These are phyloP conservation scores for Phasia obesa DNA, from an alignment of 2,888 invertebrate genomes.

Conservation along the genomic window DNA sequence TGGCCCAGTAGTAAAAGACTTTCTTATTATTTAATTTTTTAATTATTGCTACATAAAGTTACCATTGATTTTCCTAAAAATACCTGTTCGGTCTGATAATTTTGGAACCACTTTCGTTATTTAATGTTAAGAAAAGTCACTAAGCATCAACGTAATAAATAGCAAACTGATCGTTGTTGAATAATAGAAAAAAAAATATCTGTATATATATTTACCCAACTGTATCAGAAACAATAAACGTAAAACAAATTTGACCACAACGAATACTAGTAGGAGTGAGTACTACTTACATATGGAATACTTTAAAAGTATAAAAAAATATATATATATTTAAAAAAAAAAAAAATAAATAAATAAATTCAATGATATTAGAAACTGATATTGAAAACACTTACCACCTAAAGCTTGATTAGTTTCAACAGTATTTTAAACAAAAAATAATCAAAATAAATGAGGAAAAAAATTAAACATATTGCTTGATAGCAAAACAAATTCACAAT, in stretches of 20 bases:
- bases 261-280: conserved; percentile 3
- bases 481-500: conserved; percentile 4
- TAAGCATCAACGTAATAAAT: conserved; percentile 3
- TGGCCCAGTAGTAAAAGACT: too few relatives aligned
- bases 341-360: background rate
- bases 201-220: conserved; percentile 41
- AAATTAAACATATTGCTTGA: conserved; percentile 51
- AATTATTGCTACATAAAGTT: too few relatives aligned
- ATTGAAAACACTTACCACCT: conserved; percentile 54
- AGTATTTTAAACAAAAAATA: conserved; percentile 26
- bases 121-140: background rate
- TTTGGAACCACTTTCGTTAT: background rate
- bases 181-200: conserved; percentile 8
- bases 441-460: conserved; percentile 5
- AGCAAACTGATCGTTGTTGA: conserved; percentile 35
- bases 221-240: background rate
- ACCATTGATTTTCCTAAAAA: too few relatives aligned
- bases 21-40: too few relatives aligned
- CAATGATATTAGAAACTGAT: conserved; percentile 3
- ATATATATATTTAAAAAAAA: background rate
- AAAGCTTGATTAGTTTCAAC: conserved; percentile 3
- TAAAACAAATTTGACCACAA: conserved; percentile 14
- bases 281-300: conserved; percentile 30
- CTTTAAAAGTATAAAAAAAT: conserved; percentile 28
- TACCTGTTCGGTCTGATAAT: too few relatives aligned